Conservation (phyloP, 2,888 invertebrate species). For the Serrognathus titanus region DNA sequence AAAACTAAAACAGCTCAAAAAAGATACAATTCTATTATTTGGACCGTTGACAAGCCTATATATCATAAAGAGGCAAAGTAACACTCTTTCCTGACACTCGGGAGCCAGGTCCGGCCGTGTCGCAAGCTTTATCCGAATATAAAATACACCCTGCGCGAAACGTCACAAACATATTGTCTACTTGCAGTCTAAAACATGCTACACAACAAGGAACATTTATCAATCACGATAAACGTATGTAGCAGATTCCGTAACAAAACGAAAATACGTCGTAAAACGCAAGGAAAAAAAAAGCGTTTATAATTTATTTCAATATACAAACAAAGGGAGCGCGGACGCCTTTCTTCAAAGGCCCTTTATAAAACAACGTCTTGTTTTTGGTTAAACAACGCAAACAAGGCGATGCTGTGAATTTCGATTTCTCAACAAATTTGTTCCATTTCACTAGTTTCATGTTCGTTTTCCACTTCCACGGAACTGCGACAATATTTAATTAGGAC, state of each 20-base stretch:
- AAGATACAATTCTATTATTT: slow-evolving; percentile 22
- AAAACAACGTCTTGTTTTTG: too few species aligned
- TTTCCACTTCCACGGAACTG: too few species aligned
- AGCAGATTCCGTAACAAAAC: slow-evolving; percentile 5
- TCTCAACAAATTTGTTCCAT: too few species aligned
- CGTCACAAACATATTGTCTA: slow-evolving; percentile 34
- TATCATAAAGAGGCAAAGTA: slow-evolving; percentile 22
- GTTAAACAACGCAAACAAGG: too few species aligned
- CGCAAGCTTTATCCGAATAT: slow-evolving; percentile 23
- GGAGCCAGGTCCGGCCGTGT: slow-evolving; percentile 13
- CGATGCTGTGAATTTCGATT: too few species aligned
- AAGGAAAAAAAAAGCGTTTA: too few species aligned
- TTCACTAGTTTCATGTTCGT: too few species aligned
- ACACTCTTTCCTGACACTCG: slow-evolving; percentile 24
- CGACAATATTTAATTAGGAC: too few species aligned
- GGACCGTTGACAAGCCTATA: slow-evolving; percentile 25
- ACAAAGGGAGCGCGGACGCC: too few species aligned
- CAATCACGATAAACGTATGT: slow-evolving; percentile 21
- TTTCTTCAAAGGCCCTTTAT: too few species aligned
- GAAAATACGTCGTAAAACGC: too few species aligned
- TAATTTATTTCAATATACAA: too few species aligned
- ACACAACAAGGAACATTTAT: slow-evolving; percentile 21
- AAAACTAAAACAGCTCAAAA: slow-evolving; percentile 9
- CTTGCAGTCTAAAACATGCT: slow-evolving; percentile 21
- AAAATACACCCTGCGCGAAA: slow-evolving; percentile 34